Evolutionary conservation across 2,888 invertebrate species (phyloP), one percentile per base, ranked within the genome.

Genomic region (Dendrolimus houi): DNA sequence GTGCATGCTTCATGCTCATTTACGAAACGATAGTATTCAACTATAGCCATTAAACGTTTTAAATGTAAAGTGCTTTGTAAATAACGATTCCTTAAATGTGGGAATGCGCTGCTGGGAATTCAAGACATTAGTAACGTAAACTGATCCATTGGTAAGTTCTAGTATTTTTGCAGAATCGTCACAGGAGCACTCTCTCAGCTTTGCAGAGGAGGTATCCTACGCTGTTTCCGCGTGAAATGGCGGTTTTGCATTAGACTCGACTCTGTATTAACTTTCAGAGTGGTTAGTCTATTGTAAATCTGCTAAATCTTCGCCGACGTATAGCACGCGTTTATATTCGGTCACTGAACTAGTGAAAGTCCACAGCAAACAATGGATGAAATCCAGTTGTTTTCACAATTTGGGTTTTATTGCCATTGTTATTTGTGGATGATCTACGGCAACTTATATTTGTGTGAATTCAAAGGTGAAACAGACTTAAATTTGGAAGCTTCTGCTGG

Each of bases 331-430:
- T 76, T 70, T 70, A 72, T 73, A 29, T 66, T 65, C 71, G 68
- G 64, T 64, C 67, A 71, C 72, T 63, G 65, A 64, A 65, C 65
- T 73, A 59, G 68, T 72, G 76, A 77, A 74, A 71, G 81, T 84
- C 81, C 83, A 78, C 88, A 83, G 74, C 74, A 77, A 81, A 83
- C 75, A 86, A 87, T 91, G 88, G 86, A 77, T 82, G 81, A 81
- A 84, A 84, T 85, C 84, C 87, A 88, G 87, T 79, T 89, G 87
- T 85, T 80, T 65, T 69, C 60, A 68, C 72, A 74, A 85, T 85
- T 86, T 90, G 89, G 87, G 79, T 85, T 87, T 87, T 83, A 79
- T 62, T 77, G 75, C 87, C 83, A 88, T 91, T 85, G 81, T 79
- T 85, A 78, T 79, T 82, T 87, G 90, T 85, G 82, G 85, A 85